These are phyloP conservation scores for Latheticus oryzae DNA, from an alignment of 2,888 invertebrate genomes.

Conservation along the genomic window DNA sequence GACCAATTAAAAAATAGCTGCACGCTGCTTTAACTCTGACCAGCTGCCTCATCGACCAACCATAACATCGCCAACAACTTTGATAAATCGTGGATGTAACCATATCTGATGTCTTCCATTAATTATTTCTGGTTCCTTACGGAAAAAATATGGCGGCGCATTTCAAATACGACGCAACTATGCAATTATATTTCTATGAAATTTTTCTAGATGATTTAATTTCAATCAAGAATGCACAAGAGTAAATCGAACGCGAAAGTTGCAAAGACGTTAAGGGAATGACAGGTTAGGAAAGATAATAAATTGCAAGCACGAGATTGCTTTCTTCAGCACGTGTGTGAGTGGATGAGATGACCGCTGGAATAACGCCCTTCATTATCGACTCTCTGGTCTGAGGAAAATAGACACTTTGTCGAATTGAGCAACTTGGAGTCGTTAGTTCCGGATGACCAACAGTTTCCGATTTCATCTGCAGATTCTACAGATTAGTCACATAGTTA, in stretches of 20 bases:
- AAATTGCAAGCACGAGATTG: constrained; percentile 39
- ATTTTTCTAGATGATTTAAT: constrained; percentile 30
- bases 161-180: constrained; percentile 8
- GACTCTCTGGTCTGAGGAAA: constrained; percentile 42
- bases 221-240: constrained; percentile 12
- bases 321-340: constrained; percentile 39
- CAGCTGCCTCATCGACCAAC: constrained; percentile 60
- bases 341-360: constrained; percentile 21
- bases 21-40: constrained; percentile 58
- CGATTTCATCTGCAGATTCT: constrained; percentile 10
- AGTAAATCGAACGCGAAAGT: too few species aligned
- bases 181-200: constrained; percentile 31
- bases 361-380: constrained; percentile 51
- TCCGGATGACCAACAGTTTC: constrained; percentile 48
- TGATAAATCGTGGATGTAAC: constrained; percentile 59
- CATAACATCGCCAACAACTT: constrained; percentile 56
- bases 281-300: constrained; percentile 23
- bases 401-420: constrained; percentile 45
- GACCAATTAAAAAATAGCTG: constrained; percentile 66
- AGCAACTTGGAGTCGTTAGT: constrained; percentile 48
- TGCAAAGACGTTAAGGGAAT: constrained; percentile 6
- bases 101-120: constrained; percentile 52
- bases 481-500: too few species aligned
- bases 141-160: constrained; percentile 41
- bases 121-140: constrained; percentile 47